Evolutionary conservation across 2,113 vertebrate species (phyloP), one percentile per base, ranked within the genome.

Genomic region (Piaya cayana): DNA sequence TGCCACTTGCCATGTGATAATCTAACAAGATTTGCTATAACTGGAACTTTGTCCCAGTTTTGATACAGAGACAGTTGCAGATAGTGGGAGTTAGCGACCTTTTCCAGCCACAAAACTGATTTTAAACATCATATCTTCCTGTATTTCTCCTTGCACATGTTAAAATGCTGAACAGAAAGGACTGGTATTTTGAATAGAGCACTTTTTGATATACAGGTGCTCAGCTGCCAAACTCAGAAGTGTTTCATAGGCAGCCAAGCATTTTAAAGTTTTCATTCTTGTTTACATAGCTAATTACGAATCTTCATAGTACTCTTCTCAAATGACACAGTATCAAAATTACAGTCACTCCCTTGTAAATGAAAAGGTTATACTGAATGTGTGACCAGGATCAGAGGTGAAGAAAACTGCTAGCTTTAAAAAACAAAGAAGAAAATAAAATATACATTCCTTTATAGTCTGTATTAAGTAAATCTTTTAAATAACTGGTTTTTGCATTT

Each of bases 281-380:
- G 59, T 88, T 94, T 92, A 92, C 91, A 94, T 67, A 93, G 36
- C 88, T 91, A 88, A 84, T 94, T 80, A 94, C 82, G 79, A 79
- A 65, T 90, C 63, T 88, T 95, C 6, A 1, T 64, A 79, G 77
- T 30, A 30, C 16, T 88, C 15, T 76, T 74, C 34, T 65, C 37
- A 67, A 69, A 65, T 74, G 68, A n/a, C 23, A 82, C 6, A 21
- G 15, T 55, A 56, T 92, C 17, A 62, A 50, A 81, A 80, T 81
- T 63, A 37, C 47, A 60, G 59, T 39, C 36, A 42, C 11, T 43
- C 3, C 69, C 37, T 55, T 81, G 32, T 81, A 62, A 95, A 90
- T 69, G 42, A 65, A 42, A 67, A 85, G 27, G 5, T 82, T 95
- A 90, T 87, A 36, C 50, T 62, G 37, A 68, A 39, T 5, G 5